Base-by-base conservation (phyloP, 1,140 invertebrate species). In the Drosophila takahashii region DNA sequence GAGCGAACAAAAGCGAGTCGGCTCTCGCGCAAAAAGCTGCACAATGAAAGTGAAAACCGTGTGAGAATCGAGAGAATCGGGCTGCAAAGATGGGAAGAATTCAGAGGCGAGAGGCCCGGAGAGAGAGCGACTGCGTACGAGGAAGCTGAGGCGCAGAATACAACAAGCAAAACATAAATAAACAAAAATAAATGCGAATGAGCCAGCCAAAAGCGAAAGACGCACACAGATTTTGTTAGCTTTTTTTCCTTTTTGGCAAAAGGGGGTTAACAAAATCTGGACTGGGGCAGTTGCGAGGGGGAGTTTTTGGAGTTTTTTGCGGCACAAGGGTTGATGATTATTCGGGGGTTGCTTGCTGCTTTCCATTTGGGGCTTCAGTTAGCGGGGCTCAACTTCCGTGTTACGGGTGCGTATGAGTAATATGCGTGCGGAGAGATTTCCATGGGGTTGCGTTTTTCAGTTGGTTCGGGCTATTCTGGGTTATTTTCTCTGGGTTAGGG, bases 111-210 rank as follows among this genome's bases (percentile, higher is more conserved):
- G 52, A 8, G 22, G 13, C 26, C 13, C 29, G 39, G 39, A 41
- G 48, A 48, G 61, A 44, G 51, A 36, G 60, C 53, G 60, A 48
- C 45, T 52, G 60, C 60, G 65, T 50, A 79, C 44, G 72, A 77
- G 77, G 77, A 77, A 81, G 58, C 60, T 52, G 56, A 72, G 70
- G 67, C 48, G 76, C 89, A 89, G 84, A 89, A 89, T 89, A 77
- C 67, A 60, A 76, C 60, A 89, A 89, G 67, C 84, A 89, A 89
- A 89, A 89, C 84, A 89, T 89, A 80, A 89, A 89, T 89, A 89
- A 89, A 89, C 84, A 89, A 89, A 89, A 89, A 89, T 89, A 89
- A 89, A 89, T 67, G 73, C 84, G 84, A 89, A 89, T 71, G 72
- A 76, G 76, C 57, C 47, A 62, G 71, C 29, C 51, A 80, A 84